Evolutionary conservation across 2,888 invertebrate species (phyloP).

Genomic region (Zhuqinia jingwanae): DNA sequence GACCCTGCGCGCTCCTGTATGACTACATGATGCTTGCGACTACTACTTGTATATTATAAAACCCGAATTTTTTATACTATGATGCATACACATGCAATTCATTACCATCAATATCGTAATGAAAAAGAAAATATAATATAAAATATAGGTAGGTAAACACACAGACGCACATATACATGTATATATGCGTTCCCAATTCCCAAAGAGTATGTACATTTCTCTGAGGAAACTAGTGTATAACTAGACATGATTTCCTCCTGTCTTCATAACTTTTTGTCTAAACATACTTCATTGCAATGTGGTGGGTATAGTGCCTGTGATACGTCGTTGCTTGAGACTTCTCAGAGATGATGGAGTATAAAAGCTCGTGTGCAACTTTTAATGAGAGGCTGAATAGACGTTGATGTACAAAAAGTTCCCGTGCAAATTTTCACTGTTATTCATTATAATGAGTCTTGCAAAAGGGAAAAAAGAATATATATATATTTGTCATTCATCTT

Average conservation of each 20-base stretch:
- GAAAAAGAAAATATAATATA: constrained; percentile 19
- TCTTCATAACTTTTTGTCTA: too few relatives aligned
- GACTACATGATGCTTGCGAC: background rate
- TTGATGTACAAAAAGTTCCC: constrained; percentile 36
- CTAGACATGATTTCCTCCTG: too few relatives aligned
- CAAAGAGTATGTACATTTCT: too few relatives aligned
- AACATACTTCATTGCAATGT: too few relatives aligned
- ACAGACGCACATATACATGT: too few relatives aligned
- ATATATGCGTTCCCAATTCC: too few relatives aligned
- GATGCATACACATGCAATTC: background rate
- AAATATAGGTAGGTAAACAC: background rate
- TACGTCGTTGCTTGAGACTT: constrained; percentile 21
- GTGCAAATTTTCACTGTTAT: constrained; percentile 31
- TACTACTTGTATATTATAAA: too few relatives aligned
- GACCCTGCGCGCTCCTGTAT: constrained; percentile 3
- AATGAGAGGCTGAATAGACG: constrained; percentile 46
- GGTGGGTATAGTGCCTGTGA: too few relatives aligned
- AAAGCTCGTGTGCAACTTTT: constrained; percentile 48
- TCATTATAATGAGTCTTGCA: constrained; percentile 30
- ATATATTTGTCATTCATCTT: constrained; percentile 40
- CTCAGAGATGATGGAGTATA: constrained; percentile 46
- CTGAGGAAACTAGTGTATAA: too few relatives aligned
- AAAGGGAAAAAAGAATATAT: too few relatives aligned
- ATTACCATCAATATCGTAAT: constrained; percentile 13
- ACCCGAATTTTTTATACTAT: too few relatives aligned